Evolutionary conservation across 2,888 invertebrate species (phyloP), one percentile per base, ranked within the genome.

Genomic region (Nycteola revayana): DNA sequence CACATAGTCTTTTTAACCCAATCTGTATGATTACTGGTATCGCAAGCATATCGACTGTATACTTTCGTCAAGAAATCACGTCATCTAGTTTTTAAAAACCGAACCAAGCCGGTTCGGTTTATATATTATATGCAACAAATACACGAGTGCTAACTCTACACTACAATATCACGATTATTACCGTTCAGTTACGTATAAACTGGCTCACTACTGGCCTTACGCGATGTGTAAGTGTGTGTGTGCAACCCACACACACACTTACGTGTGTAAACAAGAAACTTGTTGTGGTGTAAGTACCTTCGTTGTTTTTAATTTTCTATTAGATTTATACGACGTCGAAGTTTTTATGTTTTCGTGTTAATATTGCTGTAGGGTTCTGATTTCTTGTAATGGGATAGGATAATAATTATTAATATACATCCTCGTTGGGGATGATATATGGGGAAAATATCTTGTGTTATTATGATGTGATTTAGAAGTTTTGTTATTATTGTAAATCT

Each of bases 111-210:
- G n/a, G n/a, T n/a, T n/a, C n/a, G n/a, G n/a, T n/a, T n/a, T n/a
- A n/a, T n/a, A n/a, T n/a, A n/a, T n/a, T n/a, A n/a, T n/a, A n/a
- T n/a, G n/a, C n/a, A n/a, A n/a, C n/a, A n/a, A 14, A 14, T 3
- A 14, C 14, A 14, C 5, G 14, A 14, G 25, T 77, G 74, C 68
- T 63, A 61, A 66, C 84, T 28, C 60, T 87, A 84, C 80, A 54
- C 67, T 64, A 74, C 73, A 75, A 75, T 80, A 77, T 80, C 75
- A 77, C 69, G 75, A 84, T 86, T 79, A 85, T 83, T 80, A 85
- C 81, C 78, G 84, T 85, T 84, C 81, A 75, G 79, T 83, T 84
- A 81, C 83, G 78, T 84, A 78, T 75, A 78, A 83, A 81, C 84
- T 80, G 78, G 85, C 73, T 65, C 57, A 73, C 85, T 77, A 78